These are phyloP conservation scores for Sycon ciliatum DNA, from an alignment of 37 sponge, comb jelly and placozoan species.

Conservation along the genomic window DNA sequence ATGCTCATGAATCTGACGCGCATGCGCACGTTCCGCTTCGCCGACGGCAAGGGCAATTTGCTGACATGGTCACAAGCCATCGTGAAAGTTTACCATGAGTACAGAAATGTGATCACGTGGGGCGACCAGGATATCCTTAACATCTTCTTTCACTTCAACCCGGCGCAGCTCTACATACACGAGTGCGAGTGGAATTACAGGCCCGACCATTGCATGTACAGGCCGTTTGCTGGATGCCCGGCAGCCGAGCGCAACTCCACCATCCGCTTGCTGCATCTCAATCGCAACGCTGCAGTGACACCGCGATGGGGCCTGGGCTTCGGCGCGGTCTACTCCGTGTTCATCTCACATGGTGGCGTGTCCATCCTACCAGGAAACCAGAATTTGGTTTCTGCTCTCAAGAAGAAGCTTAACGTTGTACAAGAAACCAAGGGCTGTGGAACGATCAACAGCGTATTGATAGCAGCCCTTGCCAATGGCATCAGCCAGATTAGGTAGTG, in stretches of 20 bases:
- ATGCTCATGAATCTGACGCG: constrained; percentile 34
- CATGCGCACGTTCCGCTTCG: constrained; percentile 11
- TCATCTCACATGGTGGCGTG: no score
- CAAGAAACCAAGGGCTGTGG: no score
- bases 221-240: background rate
- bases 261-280: constrained; percentile 11
- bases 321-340: no score
- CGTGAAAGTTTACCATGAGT: constrained; percentile 1
- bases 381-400: no score
- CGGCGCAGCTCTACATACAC: background rate
- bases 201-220: constrained; percentile 12
- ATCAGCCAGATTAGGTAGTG: no score
- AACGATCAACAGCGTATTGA: no score
- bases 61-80: constrained; percentile 8
- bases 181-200: constrained; percentile 15
- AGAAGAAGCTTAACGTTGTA: no score
- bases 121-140: constrained; percentile 40
- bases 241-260: constrained; percentile 1
- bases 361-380: no score
- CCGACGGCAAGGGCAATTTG: no score
- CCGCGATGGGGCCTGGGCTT: no score
- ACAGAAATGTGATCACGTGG: background rate
- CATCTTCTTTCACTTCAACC: background rate
- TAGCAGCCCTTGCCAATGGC: no score
- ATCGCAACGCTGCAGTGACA: no score